Base-by-base conservation (phyloP, 64 coral and sea anemone genomes). In the Pocillopora damicornis region DNA sequence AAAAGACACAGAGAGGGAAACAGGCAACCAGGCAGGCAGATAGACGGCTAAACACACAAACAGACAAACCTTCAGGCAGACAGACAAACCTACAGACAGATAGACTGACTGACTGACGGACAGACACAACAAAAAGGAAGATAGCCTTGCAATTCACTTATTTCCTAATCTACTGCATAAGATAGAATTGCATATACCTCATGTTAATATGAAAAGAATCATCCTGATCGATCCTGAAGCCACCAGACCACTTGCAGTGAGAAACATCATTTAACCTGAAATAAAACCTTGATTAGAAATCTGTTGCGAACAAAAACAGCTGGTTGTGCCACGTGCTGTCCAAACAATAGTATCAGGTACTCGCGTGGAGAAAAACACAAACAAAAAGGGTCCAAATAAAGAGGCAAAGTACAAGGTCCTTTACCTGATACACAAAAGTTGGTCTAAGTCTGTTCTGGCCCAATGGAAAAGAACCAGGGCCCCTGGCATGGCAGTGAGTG, bases 171-270 rank as follows among this genome's bases (percentile, higher is more conserved):
- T 51, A 2, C 42, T 7, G 7, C 2, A 7, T 51, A 51, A 17
- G 9, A 57, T 7, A 16, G 73, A 63, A 34, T 59, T 18, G 0
- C 35, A 58, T n/a, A 75, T 85, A 98, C 95, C 95, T 98, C 95
- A 98, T 98, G 45, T 94, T 98, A 36, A 92, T 62, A 67, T 98
- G 95, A 58, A 91, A 98, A 26, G 95, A 98, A 74, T 98, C 89
- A 45, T 98, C 95, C 12, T 77, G 79, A 63, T 98, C 89, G 75
- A 98, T 98, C 60, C 71, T 94, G 63, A 98, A 98, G 13, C 95
- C 95, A 23, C 95, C 95, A 75, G 92, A 94, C 95, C 95, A 98
- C 77, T 94, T 89, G 73, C 95, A 98, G 60, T 98, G 92, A 57
- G 89, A 91, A 37, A 98, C 92, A 61, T 98, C 95, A 74, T 94